phyloP scores from a whole-genome alignment of 2,113 vertebrate species.

The Rallus limicola region DNA sequence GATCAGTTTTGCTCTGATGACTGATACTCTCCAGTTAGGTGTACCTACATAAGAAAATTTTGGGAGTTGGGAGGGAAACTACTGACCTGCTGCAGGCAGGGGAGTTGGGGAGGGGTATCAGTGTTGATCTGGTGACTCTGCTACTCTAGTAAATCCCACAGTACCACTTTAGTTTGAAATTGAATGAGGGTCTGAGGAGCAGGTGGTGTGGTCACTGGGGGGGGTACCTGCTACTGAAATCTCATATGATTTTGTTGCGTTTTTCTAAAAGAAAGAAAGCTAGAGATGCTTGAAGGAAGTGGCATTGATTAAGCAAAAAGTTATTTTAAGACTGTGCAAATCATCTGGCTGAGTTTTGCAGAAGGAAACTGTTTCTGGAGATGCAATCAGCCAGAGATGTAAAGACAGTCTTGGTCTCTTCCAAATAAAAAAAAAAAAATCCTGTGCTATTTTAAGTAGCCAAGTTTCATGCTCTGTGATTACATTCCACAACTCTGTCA shows the following conservation, averaged over 20 bases:
- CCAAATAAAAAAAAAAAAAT: background rate
- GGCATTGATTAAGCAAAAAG: constrained; percentile 31
- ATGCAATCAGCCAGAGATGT: background rate
- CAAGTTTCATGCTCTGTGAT: background rate
- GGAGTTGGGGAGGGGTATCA: background rate
- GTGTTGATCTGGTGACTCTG: background rate
- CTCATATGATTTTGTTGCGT: background rate
- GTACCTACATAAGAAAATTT: background rate
- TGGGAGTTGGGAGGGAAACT: background rate
- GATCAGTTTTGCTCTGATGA: background rate
- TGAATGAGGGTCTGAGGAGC: background rate
- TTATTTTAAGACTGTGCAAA: constrained; percentile 36
- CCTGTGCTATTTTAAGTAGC: background rate
- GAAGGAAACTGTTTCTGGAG: background rate
- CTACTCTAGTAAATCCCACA: background rate
- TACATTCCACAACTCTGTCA: background rate
- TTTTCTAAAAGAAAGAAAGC: constrained; percentile 33
- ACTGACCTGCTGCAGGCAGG: background rate
- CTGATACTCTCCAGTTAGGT: background rate
- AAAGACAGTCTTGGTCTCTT: background rate
- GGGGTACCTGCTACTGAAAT: background rate
- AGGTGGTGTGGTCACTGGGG: background rate
- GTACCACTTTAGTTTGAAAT: background rate
- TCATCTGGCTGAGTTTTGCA: background rate
- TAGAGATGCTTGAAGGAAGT: constrained; percentile 5